These are phyloP conservation scores for Petrosia ficiformis DNA, from an alignment of 37 sponge, comb jelly and placozoan genomes.

Conservation along the genomic window DNA sequence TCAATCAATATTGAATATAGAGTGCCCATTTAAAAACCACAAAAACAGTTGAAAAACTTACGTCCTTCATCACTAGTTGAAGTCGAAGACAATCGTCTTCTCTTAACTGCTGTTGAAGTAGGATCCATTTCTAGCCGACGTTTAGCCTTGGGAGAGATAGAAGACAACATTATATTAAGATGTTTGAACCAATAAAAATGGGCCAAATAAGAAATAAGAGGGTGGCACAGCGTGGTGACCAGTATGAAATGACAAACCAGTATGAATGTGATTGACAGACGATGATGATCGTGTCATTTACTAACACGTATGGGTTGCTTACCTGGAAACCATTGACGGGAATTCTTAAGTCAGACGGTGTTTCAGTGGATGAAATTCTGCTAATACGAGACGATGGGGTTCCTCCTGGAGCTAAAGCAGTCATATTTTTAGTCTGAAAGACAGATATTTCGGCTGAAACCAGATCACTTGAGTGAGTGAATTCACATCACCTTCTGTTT, in stretches of 20 bases:
- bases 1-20: neutral
- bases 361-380: slow-evolving; percentile 3
- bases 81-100: slow-evolving; percentile 51
- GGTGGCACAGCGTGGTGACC: slow-evolving; percentile 1
- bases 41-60: neutral
- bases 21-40: neutral
- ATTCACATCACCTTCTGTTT: no score
- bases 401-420: neutral
- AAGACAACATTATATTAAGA: neutral
- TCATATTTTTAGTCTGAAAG: neutral
- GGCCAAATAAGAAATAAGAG: neutral
- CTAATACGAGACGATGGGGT: neutral
- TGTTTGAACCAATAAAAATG: neutral
- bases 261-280: neutral
- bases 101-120: slow-evolving; percentile 6
- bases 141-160: slow-evolving; percentile 35
- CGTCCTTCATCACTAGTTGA: slow-evolving; percentile 10
- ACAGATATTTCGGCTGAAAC: no score
- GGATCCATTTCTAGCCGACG: slow-evolving; percentile 61
- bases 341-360: slow-evolving; percentile 21
- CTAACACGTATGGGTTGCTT: neutral
- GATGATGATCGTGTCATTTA: neutral
- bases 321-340: slow-evolving; percentile 43
- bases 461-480: no score
- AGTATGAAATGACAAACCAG: neutral